Base-by-base conservation (phyloP, 1,140 invertebrate genomes). In the Diploscapter pachys region DNA sequence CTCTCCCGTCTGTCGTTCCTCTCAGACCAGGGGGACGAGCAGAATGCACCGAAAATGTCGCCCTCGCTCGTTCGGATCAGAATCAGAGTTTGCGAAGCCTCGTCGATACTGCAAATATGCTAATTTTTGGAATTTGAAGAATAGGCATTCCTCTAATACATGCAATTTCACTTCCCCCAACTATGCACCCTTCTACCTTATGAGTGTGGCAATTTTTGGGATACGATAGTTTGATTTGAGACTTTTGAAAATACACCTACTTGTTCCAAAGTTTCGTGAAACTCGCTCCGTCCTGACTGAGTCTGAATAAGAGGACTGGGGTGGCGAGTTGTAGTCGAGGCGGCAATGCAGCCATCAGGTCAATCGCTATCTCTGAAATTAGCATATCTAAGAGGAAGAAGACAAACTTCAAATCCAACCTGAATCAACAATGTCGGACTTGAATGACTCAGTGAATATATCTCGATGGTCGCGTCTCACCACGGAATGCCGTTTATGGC, bases 21-120 rank as follows among this genome's bases (percentile, higher is more conserved):
- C 61, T 83, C 82, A 48, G 76, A 63, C 82, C 82, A 83, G 9
- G 74, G 77, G 3, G 80, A 78, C 5, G 78, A 80, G 70, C 82
- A 81, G 73, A 84, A 85, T 4, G 84, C 83, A 13, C 83, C 83
- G 66, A 85, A 85, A 9, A 85, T 72, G 3, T 83, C 79, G 13
- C 78, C 80, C 59, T 63, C 78, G 9, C 79, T 81, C 31, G 80
- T 71, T 54, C 73, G 67, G 53, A 85, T 85, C 11, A 85, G 71
- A 48, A 85, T 48, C 3, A 85, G 55, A 5, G 82, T 77, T 67
- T 85, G 84, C 11, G 85, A 82, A 53, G 82, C 81, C n/a, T 75
- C 75, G 13, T 85, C 83, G 70, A 85, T 79, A 63, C 84, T 83
- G 57, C 49, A 83, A 74, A 51, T 9, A 49, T 31, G 31, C 31